Percentiles rank a stretch among this genome's conserved stretches.
phyloP scores from a whole-genome alignment of 2,113 vertebrate species.

The Cinclus cinclus region DNA sequence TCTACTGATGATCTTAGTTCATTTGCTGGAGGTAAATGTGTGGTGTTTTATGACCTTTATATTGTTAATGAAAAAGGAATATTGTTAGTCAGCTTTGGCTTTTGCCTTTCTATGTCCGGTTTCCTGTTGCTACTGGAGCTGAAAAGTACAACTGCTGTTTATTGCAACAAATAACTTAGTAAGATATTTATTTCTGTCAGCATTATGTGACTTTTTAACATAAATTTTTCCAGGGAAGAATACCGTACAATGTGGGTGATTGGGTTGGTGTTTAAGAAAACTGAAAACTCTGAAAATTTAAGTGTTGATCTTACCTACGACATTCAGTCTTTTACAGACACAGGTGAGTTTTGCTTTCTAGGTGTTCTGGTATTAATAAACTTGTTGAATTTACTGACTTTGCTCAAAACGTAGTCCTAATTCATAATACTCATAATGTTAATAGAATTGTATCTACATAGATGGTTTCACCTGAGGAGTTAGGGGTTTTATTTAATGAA shows the following conservation, averaged over 20 bases:
- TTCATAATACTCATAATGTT: not conserved
- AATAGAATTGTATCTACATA: not conserved
- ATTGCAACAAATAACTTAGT: not conserved
- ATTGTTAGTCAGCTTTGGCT: not conserved
- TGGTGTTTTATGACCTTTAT: not conserved
- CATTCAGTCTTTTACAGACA: conserved; percentile 89
- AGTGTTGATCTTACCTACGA: conserved; percentile 89
- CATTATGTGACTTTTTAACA: not conserved
- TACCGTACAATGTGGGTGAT: conserved; percentile 91
- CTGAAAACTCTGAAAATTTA: conserved; percentile 87
- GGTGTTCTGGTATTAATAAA: not conserved
- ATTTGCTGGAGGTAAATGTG: not conserved
- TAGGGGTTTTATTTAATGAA: not conserved
- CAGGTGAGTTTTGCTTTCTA: conserved; percentile 72
- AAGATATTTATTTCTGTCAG: not conserved
- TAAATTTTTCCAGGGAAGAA: conserved; percentile 80
- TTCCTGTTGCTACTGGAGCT: not conserved
- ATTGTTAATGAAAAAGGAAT: not conserved
- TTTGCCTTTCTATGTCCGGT: not conserved
- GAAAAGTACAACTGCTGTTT: not conserved
- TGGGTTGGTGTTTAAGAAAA: conserved; percentile 88
- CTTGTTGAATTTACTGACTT: not conserved
- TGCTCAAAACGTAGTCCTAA: not conserved
- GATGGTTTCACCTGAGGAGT: not conserved
- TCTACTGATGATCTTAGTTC: not conserved